Conservation (phyloP, 2,888 invertebrate genomes). For the Lordiphosa fenestrarum region DNA sequence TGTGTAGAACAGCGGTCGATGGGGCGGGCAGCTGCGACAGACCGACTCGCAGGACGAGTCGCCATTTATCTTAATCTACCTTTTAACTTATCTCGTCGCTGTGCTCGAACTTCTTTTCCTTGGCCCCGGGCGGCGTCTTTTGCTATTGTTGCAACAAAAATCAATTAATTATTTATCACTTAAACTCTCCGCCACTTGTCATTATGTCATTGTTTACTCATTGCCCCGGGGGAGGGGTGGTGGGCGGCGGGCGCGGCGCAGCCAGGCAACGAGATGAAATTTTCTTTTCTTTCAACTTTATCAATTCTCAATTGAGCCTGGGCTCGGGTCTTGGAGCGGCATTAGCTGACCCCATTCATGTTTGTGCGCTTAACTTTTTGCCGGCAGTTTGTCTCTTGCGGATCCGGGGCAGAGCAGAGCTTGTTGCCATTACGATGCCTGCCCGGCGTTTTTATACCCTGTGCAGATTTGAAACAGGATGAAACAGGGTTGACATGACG, state of each 20-base stretch:
- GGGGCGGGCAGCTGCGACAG: slow-evolving; percentile 37
- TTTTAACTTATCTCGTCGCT: slow-evolving; percentile 75
- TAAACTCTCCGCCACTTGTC: slow-evolving; percentile 80
- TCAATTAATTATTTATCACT: slow-evolving; percentile 80
- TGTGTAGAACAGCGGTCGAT: slow-evolving; percentile 14
- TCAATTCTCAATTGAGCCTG: slow-evolving; percentile 78
- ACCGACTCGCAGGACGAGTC: slow-evolving; percentile 45
- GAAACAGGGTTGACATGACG: too few species aligned
- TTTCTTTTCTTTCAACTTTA: slow-evolving; percentile 69
- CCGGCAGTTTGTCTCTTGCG: slow-evolving; percentile 71
- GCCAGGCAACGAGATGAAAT: slow-evolving; percentile 32
- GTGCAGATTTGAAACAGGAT: too few species aligned
- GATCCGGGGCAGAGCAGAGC: slow-evolving; percentile 31
- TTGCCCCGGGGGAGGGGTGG: slow-evolving; percentile 53
- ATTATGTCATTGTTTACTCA: slow-evolving; percentile 80
- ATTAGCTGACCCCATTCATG: slow-evolving; percentile 76
- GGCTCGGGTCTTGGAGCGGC: slow-evolving; percentile 35
- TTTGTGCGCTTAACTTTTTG: slow-evolving; percentile 73
- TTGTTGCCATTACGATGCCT: slow-evolving; percentile 24
- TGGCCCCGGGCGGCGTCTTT: slow-evolving; percentile 20
- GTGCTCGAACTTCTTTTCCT: slow-evolving; percentile 52
- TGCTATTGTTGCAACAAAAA: slow-evolving; percentile 75
- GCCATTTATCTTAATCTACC: slow-evolving; percentile 77
- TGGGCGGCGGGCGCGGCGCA: slow-evolving; percentile 15
- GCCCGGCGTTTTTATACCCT: slow-evolving; percentile 10